phyloP scores from a whole-genome alignment of 2,888 invertebrate genomes.

The Mesorhabditis belari region DNA sequence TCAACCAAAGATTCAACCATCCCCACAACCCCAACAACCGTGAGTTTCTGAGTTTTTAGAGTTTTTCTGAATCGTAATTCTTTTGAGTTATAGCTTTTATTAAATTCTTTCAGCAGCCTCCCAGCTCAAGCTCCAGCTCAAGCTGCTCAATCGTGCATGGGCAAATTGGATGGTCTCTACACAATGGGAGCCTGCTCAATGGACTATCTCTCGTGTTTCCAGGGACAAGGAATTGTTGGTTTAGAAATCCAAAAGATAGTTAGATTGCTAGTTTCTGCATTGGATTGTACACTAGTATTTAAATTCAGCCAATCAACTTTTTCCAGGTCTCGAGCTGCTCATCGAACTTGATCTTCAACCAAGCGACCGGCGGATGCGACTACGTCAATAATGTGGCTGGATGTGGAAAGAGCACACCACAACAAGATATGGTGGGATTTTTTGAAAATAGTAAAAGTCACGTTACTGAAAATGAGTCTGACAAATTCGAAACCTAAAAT shows the following conservation, averaged over 20 bases:
- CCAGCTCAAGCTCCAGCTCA: background rate
- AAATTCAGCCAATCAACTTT: background rate
- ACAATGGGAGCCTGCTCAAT: background rate
- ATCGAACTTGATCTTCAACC: constrained; percentile 15
- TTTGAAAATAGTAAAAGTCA: background rate
- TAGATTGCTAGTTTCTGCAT: no score
- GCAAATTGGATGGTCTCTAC: background rate
- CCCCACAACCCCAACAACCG: constrained; percentile 10
- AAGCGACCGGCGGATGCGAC: constrained; percentile 9
- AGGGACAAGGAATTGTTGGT: constrained; percentile 9
- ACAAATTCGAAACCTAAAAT: no score
- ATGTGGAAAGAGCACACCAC: constrained; percentile 3
- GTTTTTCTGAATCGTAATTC: background rate
- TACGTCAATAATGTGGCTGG: constrained; percentile 11
- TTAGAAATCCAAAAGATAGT: no score
- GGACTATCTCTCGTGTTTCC: constrained; percentile 11
- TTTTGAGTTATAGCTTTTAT: background rate
- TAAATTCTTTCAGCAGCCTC: no score
- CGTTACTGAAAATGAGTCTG: background rate
- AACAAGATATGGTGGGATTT: background rate
- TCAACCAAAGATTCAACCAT: background rate
- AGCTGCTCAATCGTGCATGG: background rate
- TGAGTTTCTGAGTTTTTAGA: constrained; percentile 1
- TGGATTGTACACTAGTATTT: no score
- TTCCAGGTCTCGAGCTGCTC: constrained; percentile 14